Base-by-base conservation (phyloP, 1,140 invertebrate genomes). In the Brachionus koreanus region DNA sequence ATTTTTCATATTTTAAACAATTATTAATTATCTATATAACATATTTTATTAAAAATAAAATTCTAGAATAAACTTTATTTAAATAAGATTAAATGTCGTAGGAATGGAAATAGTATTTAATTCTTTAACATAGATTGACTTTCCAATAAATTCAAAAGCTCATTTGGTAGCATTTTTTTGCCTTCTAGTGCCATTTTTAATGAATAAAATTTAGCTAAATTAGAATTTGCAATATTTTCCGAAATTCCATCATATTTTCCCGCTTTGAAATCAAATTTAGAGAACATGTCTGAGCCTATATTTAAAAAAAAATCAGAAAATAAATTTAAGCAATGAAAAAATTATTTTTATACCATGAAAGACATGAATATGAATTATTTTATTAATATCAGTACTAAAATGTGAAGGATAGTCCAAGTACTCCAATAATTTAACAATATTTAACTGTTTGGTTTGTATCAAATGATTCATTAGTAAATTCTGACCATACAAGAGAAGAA, bases 191-290 rank as follows among this genome's bases (percentile, higher is more conserved):
- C 76, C 76, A 79, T 79, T 65, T 61, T 79, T 13, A 79, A 43
- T 3, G 76, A 37, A 37, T 61, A 79, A 42, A 33, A 79, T 12
- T 79, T 79, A 12, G 10, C 76, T 2, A 33, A 25, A 25, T 65
- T 61, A 5, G 49, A 9, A 25, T 79, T 33, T 19, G 13, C 33
- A 19, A 23, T 19, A 65, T 61, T 5, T 13, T 29, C 12, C 2
- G 49, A 42, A 12, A 82, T 25, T 33, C 65, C 29, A 37, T 82
- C 57, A 69, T 82, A 82, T 67, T 82, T 65, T 29, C 57, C 79
- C 10, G 57, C 61, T 52, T 82, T 82, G 35, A 82, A 82, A n/a
- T 65, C 25, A 82, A 67, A 67, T 43, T 82, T 82, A 12, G 79
- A 82, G 35, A 82, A 82, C 57, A 43, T 23, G 0, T 82, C 37